phyloP scores from a whole-genome alignment of 2,113 vertebrate species.

The Siniperca knerii region DNA sequence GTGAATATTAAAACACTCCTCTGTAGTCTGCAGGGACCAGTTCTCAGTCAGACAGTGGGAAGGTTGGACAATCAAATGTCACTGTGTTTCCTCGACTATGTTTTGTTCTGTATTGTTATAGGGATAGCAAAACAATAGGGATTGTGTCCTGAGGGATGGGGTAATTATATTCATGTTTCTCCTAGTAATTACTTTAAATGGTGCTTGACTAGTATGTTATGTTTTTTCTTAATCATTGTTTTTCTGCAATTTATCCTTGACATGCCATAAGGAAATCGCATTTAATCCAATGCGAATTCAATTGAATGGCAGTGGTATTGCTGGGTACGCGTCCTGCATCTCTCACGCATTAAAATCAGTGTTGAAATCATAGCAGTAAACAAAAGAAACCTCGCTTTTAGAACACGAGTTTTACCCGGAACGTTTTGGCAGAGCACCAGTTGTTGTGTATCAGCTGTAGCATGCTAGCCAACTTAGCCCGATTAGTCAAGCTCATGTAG shows the following conservation, averaged over 20 bases:
- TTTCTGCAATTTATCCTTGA: not conserved
- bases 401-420: too few species aligned
- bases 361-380: too few species aligned
- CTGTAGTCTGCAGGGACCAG: slow-evolving; percentile 23
- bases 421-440: too few species aligned
- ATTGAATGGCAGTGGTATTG: not conserved
- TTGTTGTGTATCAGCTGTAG: too few species aligned
- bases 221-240: not conserved
- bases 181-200: not conserved
- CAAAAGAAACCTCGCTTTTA: too few species aligned
- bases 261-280: not conserved
- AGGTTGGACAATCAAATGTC: slow-evolving; percentile 27
- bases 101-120: not conserved
- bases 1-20: slow-evolving; percentile 72
- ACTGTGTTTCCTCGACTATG: slow-evolving; percentile 14
- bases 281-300: not conserved
- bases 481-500: too few species aligned
- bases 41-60: slow-evolving; percentile 26
- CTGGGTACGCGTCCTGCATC: too few species aligned
- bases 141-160: not conserved
- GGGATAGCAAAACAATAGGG: not conserved
- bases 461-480: too few species aligned
- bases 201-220: not conserved
- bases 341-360: too few species aligned
- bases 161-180: not conserved